A percentile compares a stretch with the other conserved stretches of the same genome.
Conservation (phyloP, 2,797 vertebrate species). For the Chromis chromis region DNA sequence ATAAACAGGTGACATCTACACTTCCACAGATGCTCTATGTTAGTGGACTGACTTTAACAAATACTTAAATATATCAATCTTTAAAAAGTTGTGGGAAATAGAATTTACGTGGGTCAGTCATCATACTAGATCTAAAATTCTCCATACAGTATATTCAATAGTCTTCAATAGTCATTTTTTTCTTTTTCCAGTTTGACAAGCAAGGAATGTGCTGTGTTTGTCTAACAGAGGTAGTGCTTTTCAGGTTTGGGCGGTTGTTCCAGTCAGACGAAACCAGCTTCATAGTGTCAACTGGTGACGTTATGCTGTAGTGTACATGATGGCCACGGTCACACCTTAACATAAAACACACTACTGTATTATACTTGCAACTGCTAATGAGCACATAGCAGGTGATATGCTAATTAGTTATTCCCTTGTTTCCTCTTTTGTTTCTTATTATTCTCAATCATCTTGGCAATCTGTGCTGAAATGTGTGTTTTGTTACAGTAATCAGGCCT, state of each 20-base stretch:
- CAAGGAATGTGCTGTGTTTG: constrained; percentile 78
- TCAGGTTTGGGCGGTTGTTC: constrained; percentile 83
- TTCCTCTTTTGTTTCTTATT: not conserved
- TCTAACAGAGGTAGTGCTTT: constrained; percentile 58
- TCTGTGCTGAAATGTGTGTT: not conserved
- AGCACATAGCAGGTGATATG: constrained; percentile 7
- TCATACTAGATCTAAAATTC: constrained; percentile 20
- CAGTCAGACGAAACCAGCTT: constrained; percentile 77
- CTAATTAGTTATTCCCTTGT: not conserved
- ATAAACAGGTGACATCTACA: not conserved
- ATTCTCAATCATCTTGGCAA: not conserved
- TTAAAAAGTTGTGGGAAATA: not conserved
- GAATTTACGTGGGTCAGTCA: constrained; percentile 8
- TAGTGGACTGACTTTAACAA: not conserved
- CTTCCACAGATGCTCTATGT: constrained; percentile 9
- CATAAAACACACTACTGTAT: constrained; percentile 34
- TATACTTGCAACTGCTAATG: constrained; percentile 16
- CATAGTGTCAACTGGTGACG: constrained; percentile 63
- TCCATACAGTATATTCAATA: not conserved
- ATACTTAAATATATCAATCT: not conserved
- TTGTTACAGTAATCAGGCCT: not conserved
- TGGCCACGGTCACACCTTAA: constrained; percentile 57
- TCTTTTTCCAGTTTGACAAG: constrained; percentile 56
- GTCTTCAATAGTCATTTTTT: constrained; percentile 1
- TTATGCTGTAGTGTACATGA: constrained; percentile 49